Percentiles rank a stretch among this genome's conserved stretches.
Evolutionary conservation across 2,797 vertebrate genomes (phyloP).

Genomic region (Sebastes wilsoni): DNA sequence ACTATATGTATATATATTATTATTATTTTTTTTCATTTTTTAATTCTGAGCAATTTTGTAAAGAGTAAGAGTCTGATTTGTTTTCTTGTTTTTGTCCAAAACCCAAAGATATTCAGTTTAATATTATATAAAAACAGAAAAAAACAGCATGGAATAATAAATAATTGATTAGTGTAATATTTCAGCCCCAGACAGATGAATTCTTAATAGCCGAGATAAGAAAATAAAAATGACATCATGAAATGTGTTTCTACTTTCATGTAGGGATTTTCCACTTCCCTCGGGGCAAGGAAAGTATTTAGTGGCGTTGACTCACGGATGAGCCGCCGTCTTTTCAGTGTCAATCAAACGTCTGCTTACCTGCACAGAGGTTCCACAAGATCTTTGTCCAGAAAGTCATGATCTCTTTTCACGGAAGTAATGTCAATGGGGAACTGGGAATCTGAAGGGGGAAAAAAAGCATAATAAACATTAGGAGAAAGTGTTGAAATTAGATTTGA

Average conservation of each 20-base stretch:
- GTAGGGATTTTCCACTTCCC: background rate
- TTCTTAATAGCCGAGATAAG: background rate
- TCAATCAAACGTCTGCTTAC: conserved; percentile 73
- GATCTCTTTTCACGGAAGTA: conserved; percentile 94
- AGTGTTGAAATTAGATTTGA: conserved; percentile 2
- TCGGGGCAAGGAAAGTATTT: background rate
- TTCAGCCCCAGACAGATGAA: background rate
- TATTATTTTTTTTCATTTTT: too few relatives aligned
- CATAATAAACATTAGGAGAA: background rate
- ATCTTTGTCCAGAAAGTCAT: conserved; percentile 99
- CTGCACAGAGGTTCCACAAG: conserved; percentile 98
- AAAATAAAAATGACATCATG: background rate
- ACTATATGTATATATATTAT: too few relatives aligned
- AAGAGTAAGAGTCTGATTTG: too few relatives aligned
- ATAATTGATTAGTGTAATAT: background rate
- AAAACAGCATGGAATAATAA: too few relatives aligned
- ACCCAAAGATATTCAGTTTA: too few relatives aligned
- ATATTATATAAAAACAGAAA: too few relatives aligned
- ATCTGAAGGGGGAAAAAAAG: conserved; percentile 77
- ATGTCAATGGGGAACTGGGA: conserved; percentile 98
- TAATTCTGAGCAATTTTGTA: too few relatives aligned
- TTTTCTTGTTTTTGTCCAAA: too few relatives aligned
- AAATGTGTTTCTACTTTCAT: background rate
- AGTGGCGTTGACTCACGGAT: conserved; percentile 12
- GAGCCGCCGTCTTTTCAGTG: background rate